These are phyloP conservation scores for Anolis apletophallus DNA, from an alignment of 2,797 vertebrate genomes.

Conservation along the genomic window DNA sequence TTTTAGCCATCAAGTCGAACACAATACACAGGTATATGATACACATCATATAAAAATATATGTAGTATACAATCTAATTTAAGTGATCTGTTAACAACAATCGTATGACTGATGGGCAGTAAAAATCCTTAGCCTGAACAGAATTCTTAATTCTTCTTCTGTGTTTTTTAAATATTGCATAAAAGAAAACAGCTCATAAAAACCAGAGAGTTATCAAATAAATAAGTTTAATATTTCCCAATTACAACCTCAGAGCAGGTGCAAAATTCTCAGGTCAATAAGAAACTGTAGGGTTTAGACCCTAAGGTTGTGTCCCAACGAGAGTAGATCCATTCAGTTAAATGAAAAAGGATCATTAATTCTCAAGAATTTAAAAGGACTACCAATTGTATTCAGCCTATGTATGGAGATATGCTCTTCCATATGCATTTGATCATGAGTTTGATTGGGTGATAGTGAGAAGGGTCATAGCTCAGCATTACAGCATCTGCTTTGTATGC, in stretches of 20 bases:
- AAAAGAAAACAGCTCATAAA: neutral
- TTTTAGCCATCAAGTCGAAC: neutral
- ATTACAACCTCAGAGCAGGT: neutral
- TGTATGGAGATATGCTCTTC: neutral
- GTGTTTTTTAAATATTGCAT: neutral
- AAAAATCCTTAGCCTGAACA: neutral
- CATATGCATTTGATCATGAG: neutral
- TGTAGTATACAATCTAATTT: conserved; percentile 1
- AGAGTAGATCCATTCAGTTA: no score
- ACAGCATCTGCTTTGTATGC: neutral
- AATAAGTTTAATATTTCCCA: neutral
- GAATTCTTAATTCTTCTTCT: conserved; percentile 12
- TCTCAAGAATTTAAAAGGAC: no score
- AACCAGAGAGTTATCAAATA: neutral
- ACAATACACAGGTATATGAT: neutral
- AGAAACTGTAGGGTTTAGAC: neutral
- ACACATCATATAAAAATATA: neutral
- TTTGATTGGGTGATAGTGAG: neutral
- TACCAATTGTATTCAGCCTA: no score
- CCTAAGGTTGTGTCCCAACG: no score
- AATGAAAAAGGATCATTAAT: no score
- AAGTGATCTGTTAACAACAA: neutral
- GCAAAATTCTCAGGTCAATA: neutral
- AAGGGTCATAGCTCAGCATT: neutral
- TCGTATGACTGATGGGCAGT: neutral